phyloP scores from a whole-genome alignment of 2,113 vertebrate species.

The Enhydra lutris region DNA sequence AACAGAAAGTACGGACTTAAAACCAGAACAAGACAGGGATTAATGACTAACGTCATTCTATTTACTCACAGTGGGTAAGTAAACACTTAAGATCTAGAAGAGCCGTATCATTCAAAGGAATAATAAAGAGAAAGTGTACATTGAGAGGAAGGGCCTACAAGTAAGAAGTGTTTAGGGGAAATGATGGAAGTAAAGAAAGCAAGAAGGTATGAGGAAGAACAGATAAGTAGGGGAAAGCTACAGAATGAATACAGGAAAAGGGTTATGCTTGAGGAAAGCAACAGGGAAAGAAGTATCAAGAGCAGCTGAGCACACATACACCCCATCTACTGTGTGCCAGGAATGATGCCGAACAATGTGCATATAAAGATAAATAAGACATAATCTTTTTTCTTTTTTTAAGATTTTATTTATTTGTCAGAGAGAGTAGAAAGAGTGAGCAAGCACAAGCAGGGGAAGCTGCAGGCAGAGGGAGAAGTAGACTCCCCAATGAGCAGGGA shows the following conservation, averaged over 20 bases:
- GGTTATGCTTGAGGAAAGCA: neutral
- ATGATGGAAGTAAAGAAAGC: neutral
- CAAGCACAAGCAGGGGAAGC: too few relatives aligned
- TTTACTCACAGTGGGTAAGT: neutral
- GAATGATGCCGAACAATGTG: neutral
- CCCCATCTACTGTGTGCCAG: neutral
- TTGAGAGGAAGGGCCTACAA: neutral
- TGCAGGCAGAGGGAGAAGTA: too few relatives aligned
- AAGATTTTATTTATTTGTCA: too few relatives aligned
- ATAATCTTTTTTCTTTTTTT: neutral
- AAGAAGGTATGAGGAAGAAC: neutral
- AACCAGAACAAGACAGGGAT: neutral
- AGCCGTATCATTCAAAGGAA: neutral
- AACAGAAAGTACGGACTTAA: neutral
- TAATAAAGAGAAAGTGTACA: neutral
- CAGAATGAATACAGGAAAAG: neutral
- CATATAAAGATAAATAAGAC: neutral
- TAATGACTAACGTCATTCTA: constrained; percentile 2
- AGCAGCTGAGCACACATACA: neutral
- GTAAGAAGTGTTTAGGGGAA: neutral
- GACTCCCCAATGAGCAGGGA: too few relatives aligned
- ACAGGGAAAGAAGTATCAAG: neutral
- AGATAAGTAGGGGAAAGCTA: neutral
- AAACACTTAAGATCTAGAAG: neutral
- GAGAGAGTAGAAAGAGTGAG: too few relatives aligned